Conservation (phyloP, 2,113 vertebrate genomes). For the Ptyas mucosa region DNA sequence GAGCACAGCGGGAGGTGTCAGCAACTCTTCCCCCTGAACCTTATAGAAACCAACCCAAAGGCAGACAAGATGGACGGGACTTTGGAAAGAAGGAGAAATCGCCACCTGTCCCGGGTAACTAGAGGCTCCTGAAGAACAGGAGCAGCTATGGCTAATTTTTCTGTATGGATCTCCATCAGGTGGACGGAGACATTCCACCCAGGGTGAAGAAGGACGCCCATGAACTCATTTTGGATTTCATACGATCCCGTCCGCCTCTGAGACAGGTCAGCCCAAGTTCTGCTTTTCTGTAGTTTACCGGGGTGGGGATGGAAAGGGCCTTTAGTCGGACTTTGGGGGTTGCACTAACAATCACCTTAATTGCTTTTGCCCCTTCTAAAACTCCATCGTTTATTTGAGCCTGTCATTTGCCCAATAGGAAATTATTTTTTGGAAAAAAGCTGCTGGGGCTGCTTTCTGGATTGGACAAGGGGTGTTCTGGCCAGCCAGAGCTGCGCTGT, state of each 20-base stretch:
- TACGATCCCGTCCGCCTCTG: constrained; percentile 89
- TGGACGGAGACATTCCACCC: constrained; percentile 86
- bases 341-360: not conserved
- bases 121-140: not conserved
- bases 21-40: not conserved
- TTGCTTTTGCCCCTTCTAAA: not conserved
- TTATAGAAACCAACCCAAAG: not conserved
- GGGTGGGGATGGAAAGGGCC: not conserved
- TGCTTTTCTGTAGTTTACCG: not conserved
- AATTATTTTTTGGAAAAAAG: too few species aligned
- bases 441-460: not conserved
- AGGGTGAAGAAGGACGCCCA: constrained; percentile 90
- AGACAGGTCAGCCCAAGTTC: constrained; percentile 75
- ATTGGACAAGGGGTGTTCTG: too few species aligned
- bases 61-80: not conserved
- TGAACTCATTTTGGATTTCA: constrained; percentile 91
- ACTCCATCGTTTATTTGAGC: not conserved
- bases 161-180: constrained; percentile 63
- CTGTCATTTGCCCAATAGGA: not conserved
- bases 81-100: not conserved
- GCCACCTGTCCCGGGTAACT: not conserved
- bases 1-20: not conserved
- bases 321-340: not conserved
- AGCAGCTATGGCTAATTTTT: not conserved
- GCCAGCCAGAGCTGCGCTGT: too few species aligned